These are phyloP conservation scores for Myodes glareolus DNA, from an alignment of 2,113 vertebrate genomes.

Conservation along the genomic window DNA sequence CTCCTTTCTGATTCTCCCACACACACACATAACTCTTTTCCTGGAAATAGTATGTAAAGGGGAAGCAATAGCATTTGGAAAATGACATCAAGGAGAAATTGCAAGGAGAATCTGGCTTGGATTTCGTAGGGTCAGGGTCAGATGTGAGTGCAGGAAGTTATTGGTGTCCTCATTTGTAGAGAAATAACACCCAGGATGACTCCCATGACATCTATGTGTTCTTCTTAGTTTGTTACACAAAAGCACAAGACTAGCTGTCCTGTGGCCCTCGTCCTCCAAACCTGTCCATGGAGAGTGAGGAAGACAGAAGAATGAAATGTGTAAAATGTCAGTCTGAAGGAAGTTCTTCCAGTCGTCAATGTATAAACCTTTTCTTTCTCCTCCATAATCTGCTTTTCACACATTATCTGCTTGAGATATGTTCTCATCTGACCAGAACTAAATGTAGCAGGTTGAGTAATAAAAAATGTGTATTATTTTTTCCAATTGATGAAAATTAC, in stretches of 20 bases:
- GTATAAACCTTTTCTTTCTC: background rate
- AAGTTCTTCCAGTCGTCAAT: background rate
- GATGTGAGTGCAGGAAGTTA: background rate
- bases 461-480: background rate
- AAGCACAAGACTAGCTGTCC: background rate
- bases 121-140: background rate
- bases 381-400: background rate
- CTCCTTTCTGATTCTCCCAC: background rate
- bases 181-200: background rate
- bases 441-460: background rate
- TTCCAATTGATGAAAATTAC: background rate
- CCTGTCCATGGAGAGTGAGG: rapidly evolving
- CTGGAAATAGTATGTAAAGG: background rate
- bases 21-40: no score
- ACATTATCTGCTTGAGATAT: background rate
- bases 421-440: background rate
- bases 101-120: background rate
- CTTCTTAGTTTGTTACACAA: background rate
- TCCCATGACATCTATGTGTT: background rate
- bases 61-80: background rate
- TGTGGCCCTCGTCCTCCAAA: background rate
- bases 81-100: background rate
- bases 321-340: background rate
- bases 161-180: background rate
- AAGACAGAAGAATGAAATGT: background rate